A percentile compares a stretch with the other conserved stretches of the same genome.
Conservation (phyloP, 2,888 invertebrate species). For the Sarcophaga subvicina region DNA sequence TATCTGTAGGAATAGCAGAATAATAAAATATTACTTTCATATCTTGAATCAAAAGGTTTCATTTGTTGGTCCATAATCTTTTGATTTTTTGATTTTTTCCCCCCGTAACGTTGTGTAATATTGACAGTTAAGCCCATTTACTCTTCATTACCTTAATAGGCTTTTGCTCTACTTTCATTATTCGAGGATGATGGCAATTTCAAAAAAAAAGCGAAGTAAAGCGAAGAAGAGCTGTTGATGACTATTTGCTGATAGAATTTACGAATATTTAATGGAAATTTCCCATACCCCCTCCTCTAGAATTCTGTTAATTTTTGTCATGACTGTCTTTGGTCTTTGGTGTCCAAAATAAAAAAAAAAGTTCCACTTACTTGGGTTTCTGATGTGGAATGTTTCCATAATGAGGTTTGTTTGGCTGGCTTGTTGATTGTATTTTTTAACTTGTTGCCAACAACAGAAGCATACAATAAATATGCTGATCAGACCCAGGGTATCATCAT, state of each 20-base stretch:
- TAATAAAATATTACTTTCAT: too few relatives aligned
- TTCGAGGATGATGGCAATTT: constrained; percentile 14
- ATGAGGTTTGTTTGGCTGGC: constrained; percentile 16
- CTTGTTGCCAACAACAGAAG: constrained; percentile 47
- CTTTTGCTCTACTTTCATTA: constrained; percentile 30
- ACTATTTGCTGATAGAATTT: constrained; percentile 37
- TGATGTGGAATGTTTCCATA: constrained; percentile 7
- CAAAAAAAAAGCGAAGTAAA: constrained; percentile 4
- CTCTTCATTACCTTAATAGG: constrained; percentile 54
- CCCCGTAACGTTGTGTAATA: constrained; percentile 13
- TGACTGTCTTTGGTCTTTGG: neutral
- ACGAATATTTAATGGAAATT: constrained; percentile 44
- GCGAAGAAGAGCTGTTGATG: constrained; percentile 41
- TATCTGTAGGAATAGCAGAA: too few relatives aligned
- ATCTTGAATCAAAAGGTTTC: neutral
- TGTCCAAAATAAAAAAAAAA: too few relatives aligned
- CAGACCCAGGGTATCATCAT: neutral
- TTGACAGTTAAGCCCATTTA: constrained; percentile 42
- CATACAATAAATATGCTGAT: constrained; percentile 30
- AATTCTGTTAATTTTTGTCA: neutral
- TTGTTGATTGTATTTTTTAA: constrained; percentile 17
- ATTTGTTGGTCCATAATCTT: neutral
- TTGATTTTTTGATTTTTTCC: neutral
- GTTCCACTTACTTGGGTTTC: neutral
- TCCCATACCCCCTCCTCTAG: neutral